These are phyloP conservation scores for Recurvirostra avosetta DNA, from an alignment of 2,113 vertebrate species.

Conservation along the genomic window DNA sequence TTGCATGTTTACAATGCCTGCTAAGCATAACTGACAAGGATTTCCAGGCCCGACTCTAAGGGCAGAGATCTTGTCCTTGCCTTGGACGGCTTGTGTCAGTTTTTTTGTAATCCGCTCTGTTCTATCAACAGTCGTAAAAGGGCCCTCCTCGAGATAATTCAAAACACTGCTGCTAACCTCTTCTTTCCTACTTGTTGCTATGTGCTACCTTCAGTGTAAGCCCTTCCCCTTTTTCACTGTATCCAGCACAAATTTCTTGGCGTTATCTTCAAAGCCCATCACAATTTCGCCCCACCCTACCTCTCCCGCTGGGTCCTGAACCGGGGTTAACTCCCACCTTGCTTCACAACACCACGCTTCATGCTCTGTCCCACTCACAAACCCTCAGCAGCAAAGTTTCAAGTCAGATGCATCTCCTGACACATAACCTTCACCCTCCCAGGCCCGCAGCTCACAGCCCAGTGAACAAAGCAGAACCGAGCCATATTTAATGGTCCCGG, in stretches of 20 bases:
- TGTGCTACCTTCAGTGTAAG: background rate
- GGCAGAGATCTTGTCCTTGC: constrained; percentile 15
- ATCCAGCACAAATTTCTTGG: constrained; percentile 45
- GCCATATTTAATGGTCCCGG: accelerated
- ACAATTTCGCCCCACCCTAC: constrained; percentile 32
- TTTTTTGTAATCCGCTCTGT: background rate
- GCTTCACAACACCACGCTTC: background rate
- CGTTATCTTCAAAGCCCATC: constrained; percentile 63
- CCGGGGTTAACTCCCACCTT: background rate
- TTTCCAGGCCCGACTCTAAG: constrained; percentile 26
- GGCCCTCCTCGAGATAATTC: background rate
- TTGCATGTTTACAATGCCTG: constrained; percentile 59
- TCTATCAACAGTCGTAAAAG: background rate
- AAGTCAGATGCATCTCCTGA: background rate
- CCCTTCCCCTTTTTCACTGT: background rate
- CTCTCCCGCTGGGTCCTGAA: background rate
- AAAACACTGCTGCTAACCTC: background rate
- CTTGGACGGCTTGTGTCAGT: constrained; percentile 2
- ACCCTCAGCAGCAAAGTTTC: background rate
- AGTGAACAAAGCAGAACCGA: background rate
- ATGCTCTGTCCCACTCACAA: constrained; percentile 10
- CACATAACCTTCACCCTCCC: background rate
- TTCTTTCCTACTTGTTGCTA: background rate
- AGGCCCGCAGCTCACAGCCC: background rate
- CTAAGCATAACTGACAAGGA: constrained; percentile 55